Conservation (phyloP, 2,113 vertebrate genomes). For the Prionailurus viverrinus region DNA sequence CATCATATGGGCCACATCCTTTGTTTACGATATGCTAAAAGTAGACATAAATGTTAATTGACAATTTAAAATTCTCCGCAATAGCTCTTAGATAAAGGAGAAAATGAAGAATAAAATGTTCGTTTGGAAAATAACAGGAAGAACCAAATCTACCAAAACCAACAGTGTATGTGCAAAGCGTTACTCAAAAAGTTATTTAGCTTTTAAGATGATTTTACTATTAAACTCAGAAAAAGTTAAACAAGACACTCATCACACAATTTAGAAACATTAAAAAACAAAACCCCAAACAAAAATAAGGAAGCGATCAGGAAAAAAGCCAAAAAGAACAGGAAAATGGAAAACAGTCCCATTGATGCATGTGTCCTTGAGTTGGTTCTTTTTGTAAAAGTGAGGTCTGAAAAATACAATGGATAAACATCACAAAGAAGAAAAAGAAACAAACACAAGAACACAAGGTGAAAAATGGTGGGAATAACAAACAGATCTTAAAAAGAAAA, state of each 20-base stretch:
- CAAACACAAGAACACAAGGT: background rate
- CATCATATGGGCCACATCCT: background rate
- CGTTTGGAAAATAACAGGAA: background rate
- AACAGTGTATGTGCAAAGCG: background rate
- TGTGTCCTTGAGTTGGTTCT: background rate
- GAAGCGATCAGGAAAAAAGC: background rate
- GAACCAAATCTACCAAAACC: background rate
- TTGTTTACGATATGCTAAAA: background rate
- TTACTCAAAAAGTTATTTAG: background rate
- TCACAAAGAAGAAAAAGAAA: background rate
- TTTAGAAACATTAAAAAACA: background rate
- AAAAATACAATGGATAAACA: background rate
- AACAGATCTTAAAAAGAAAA: background rate
- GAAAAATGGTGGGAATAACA: background rate
- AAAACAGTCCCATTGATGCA: background rate
- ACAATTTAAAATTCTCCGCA: slow-evolving; percentile 11
- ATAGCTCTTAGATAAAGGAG: slow-evolving; percentile 15
- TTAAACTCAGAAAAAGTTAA: background rate
- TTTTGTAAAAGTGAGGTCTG: background rate
- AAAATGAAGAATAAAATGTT: slow-evolving; percentile 6
- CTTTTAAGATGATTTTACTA: background rate
- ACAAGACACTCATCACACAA: background rate
- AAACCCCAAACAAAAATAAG: background rate
- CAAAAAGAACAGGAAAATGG: background rate
- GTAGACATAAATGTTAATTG: slow-evolving; percentile 14